Evolutionary conservation across 2,888 invertebrate genomes (phyloP).

Genomic region (Orthonychiurus folsomi): DNA sequence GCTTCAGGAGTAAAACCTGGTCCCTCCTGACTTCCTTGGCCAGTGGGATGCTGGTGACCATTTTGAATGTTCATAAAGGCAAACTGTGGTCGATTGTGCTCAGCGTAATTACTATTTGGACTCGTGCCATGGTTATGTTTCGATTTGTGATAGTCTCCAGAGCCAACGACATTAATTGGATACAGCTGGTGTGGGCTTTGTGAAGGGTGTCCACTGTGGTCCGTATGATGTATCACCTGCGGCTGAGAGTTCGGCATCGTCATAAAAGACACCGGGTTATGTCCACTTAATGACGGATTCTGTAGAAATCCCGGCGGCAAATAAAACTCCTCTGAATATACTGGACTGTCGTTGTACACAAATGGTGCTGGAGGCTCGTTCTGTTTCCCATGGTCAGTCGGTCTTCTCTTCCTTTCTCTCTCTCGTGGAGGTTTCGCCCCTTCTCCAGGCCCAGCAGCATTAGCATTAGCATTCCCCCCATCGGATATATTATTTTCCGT

Average conservation of each 20-base stretch:
- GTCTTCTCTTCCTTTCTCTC: background rate
- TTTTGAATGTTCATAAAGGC: conserved; percentile 18
- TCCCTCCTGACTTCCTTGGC: background rate
- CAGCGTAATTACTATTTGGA: conserved; percentile 15
- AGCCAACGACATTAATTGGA: conserved; percentile 26
- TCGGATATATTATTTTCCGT: background rate
- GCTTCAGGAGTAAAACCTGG: background rate
- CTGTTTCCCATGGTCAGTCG: background rate
- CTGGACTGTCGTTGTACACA: background rate
- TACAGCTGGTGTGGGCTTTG: conserved; percentile 17
- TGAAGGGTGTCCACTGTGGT: background rate
- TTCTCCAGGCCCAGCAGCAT: background rate
- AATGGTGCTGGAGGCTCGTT: background rate
- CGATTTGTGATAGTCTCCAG: conserved; percentile 16
- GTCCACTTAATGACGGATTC: conserved; percentile 27
- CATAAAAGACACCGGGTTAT: conserved; percentile 35
- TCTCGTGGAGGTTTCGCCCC: background rate
- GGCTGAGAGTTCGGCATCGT: conserved; percentile 36
- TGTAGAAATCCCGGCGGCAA: conserved; percentile 30
- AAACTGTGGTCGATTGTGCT: conserved; percentile 17
- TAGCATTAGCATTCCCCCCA: background rate
- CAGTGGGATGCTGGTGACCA: conserved; percentile 7
- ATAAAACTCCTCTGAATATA: conserved; percentile 28
- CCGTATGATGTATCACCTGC: conserved; percentile 34
- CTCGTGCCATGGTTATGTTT: conserved; percentile 5